Percentiles rank a stretch among this genome's conserved stretches.
Conservation (phyloP, 2,888 invertebrate genomes). For the Argynnis bischoffii region DNA sequence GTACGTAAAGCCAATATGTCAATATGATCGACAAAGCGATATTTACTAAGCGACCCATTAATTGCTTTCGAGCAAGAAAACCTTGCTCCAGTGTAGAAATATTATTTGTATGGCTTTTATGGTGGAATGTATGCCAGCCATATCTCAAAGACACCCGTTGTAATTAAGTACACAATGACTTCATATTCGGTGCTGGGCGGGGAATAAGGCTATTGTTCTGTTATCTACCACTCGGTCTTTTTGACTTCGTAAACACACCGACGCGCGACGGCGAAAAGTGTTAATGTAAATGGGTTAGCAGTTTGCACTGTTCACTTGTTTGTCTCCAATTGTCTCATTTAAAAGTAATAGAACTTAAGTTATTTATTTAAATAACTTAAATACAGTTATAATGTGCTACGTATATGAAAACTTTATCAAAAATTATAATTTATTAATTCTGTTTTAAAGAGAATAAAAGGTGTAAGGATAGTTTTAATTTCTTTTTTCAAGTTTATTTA, state of each 20-base stretch:
- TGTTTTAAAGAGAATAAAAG: too few relatives aligned
- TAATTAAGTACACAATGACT: slow-evolving; percentile 23
- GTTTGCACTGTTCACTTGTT: slow-evolving; percentile 6
- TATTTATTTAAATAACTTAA: too few relatives aligned
- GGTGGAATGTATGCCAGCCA: slow-evolving; percentile 10
- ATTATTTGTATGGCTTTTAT: slow-evolving; percentile 17
- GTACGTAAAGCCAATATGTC: neutral
- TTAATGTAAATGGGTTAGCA: slow-evolving; percentile 15
- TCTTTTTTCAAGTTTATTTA: too few relatives aligned
- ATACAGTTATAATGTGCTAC: too few relatives aligned
- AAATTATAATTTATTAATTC: too few relatives aligned
- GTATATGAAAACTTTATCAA: too few relatives aligned
- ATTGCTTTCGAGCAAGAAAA: slow-evolving; percentile 12
- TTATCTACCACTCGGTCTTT: slow-evolving; percentile 21
- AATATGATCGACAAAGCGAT: slow-evolving; percentile 10
- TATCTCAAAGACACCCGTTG: slow-evolving; percentile 20
- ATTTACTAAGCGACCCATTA: slow-evolving; percentile 3
- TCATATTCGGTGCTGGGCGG: slow-evolving; percentile 21
- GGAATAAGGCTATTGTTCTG: slow-evolving; percentile 12
- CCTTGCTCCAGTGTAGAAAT: slow-evolving; percentile 11
- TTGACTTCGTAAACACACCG: slow-evolving; percentile 20
- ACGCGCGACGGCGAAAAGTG: slow-evolving; percentile 10
- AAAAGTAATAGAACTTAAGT: too few relatives aligned
- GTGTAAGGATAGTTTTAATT: too few relatives aligned
- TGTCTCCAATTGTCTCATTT: too few relatives aligned